phyloP scores from a whole-genome alignment of 2,113 vertebrate species.

The Camarhynchus parvulus region DNA sequence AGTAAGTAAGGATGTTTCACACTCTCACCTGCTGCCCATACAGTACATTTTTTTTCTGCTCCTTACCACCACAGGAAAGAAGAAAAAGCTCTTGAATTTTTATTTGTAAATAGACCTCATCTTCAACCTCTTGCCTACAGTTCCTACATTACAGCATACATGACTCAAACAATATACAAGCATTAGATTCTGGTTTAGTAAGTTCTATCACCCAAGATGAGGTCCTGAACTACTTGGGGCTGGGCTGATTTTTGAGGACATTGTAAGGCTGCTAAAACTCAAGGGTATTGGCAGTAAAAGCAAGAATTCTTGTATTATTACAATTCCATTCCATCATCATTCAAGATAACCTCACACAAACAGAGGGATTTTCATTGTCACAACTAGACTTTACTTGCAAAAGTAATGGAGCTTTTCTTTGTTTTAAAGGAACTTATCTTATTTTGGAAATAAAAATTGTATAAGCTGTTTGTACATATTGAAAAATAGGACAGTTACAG shows the following conservation, averaged over 20 bases:
- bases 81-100: neutral
- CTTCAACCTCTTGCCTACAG: neutral
- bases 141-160: accelerated
- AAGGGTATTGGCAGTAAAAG: neutral
- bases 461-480: neutral
- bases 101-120: neutral
- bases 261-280: neutral
- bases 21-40: neutral
- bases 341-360: neutral
- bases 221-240: neutral
- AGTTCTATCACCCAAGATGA: neutral
- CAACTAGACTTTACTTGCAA: neutral
- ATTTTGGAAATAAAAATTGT: neutral
- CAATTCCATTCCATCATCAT: neutral
- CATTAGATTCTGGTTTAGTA: too few species aligned
- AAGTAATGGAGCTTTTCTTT: neutral
- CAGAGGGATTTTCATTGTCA: neutral
- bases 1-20: neutral
- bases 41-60: neutral
- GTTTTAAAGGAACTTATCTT: neutral
- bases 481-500: neutral
- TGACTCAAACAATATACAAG: neutral
- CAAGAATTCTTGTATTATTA: neutral
- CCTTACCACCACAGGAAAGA: neutral
- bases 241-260: neutral